These are phyloP conservation scores for Semotilus atromaculatus DNA, from an alignment of 2,797 vertebrate species.

Conservation along the genomic window DNA sequence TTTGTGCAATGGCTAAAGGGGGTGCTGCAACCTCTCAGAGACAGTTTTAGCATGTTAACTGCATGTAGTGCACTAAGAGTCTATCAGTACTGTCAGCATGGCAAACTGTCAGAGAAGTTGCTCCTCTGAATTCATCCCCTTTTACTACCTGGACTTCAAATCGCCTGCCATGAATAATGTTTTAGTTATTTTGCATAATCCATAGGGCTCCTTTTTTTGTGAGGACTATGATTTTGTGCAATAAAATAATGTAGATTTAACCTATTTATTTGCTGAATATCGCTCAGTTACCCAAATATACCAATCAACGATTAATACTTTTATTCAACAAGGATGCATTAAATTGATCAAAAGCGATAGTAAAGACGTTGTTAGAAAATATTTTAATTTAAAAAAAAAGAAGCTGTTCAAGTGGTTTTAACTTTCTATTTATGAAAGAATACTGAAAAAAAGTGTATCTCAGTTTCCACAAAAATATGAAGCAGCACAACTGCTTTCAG, in stretches of 20 bases:
- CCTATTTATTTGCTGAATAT: background rate
- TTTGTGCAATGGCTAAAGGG: background rate
- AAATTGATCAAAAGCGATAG: background rate
- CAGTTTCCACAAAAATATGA: background rate
- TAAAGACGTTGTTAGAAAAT: background rate
- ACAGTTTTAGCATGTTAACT: slow-evolving; percentile 8
- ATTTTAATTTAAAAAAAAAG: background rate
- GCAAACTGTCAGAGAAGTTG: background rate
- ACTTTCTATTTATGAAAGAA: background rate
- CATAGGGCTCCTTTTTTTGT: background rate
- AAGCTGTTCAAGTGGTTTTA: background rate
- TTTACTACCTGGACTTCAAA: background rate
- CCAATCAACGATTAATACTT: background rate
- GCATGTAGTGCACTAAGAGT: background rate
- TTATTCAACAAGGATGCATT: background rate
- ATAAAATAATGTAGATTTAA: background rate
- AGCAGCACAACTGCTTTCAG: background rate
- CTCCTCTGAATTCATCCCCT: background rate
- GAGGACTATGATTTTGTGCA: background rate
- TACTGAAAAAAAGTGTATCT: too few species aligned
- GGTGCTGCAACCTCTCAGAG: background rate
- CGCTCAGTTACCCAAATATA: too few species aligned
- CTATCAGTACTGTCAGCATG: background rate
- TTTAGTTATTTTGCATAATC: background rate
- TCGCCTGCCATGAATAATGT: background rate